Percentiles rank a stretch among this genome's conserved stretches.
These are phyloP conservation scores for Pipra filicauda DNA, from an alignment of 2,113 vertebrate genomes.

Conservation along the genomic window DNA sequence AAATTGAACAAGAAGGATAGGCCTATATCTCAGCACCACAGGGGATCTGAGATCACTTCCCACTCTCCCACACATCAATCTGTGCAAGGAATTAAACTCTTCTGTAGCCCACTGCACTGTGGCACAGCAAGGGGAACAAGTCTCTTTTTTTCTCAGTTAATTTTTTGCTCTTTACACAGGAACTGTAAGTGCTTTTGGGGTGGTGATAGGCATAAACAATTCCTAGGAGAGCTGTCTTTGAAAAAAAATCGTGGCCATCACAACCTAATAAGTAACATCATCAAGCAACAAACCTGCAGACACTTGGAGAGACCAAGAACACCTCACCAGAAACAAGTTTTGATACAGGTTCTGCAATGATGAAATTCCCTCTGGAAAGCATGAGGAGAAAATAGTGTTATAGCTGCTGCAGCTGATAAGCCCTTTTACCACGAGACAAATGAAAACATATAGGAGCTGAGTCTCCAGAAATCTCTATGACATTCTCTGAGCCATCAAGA, in stretches of 20 bases:
- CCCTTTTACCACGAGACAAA: not conserved
- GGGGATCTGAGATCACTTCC: not conserved
- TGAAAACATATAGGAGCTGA: not conserved
- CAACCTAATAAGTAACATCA: rapidly evolving
- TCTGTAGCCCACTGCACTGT: rapidly evolving
- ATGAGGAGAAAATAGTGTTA: not conserved
- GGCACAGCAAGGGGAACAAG: not conserved
- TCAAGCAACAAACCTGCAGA: not conserved
- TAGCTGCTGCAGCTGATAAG: not conserved
- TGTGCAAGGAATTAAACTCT: not conserved
- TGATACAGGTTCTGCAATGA: not conserved
- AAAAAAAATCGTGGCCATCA: not conserved
- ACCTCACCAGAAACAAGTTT: not conserved
- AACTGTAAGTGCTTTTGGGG: not conserved
- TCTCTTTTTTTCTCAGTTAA: not conserved
- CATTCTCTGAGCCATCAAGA: not conserved
- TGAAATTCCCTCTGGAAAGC: not conserved
- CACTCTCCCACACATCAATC: not conserved
- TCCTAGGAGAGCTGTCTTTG: not conserved
- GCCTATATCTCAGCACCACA: not conserved
- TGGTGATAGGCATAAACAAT: not conserved
- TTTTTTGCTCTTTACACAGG: not conserved
- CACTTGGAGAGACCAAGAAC: not conserved
- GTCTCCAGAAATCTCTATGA: not conserved
- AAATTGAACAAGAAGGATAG: not conserved